phyloP scores from a whole-genome alignment of 1,140 invertebrate species.

The Eufriesea mexicana region DNA sequence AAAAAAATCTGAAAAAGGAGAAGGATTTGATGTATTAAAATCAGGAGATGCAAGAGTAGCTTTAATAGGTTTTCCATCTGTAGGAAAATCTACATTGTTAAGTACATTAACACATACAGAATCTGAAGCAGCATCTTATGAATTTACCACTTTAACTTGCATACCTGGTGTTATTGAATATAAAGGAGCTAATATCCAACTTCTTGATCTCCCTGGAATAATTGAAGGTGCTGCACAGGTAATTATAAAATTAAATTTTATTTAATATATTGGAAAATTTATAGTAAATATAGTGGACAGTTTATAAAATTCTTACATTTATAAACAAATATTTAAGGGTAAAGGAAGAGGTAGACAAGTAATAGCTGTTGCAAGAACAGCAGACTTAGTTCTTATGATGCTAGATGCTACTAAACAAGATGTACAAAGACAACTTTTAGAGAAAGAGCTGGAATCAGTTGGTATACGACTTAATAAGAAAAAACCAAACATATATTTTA shows the following conservation, averaged over 20 bases:
- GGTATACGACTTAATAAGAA: constrained; percentile 97
- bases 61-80: constrained; percentile 98
- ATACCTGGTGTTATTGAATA: constrained; percentile 99
- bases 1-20: constrained; percentile 98
- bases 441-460: constrained; percentile 97
- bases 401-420: constrained; percentile 98
- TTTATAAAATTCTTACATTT: constrained; percentile 34
- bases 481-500: constrained; percentile 99
- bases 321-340: constrained; percentile 66
- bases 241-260: constrained; percentile 34
- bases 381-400: constrained; percentile 99
- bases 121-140: constrained; percentile 98
- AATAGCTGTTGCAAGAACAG: constrained; percentile 97
- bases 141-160: constrained; percentile 99
- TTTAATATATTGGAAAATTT: not conserved
- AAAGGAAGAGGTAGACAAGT: constrained; percentile 86
- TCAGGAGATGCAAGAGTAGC: constrained; percentile 99
- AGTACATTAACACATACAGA: constrained; percentile 97
- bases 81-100: constrained; percentile 97
- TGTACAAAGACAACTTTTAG: constrained; percentile 94
- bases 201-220: constrained; percentile 98
- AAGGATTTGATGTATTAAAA: constrained; percentile 99
- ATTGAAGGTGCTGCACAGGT: constrained; percentile 97
- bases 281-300: not conserved
- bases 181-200: constrained; percentile 98